Evolutionary conservation across 2,113 vertebrate genomes (phyloP), one percentile per base, ranked within the genome.

Genomic region (Chloebia gouldiae): DNA sequence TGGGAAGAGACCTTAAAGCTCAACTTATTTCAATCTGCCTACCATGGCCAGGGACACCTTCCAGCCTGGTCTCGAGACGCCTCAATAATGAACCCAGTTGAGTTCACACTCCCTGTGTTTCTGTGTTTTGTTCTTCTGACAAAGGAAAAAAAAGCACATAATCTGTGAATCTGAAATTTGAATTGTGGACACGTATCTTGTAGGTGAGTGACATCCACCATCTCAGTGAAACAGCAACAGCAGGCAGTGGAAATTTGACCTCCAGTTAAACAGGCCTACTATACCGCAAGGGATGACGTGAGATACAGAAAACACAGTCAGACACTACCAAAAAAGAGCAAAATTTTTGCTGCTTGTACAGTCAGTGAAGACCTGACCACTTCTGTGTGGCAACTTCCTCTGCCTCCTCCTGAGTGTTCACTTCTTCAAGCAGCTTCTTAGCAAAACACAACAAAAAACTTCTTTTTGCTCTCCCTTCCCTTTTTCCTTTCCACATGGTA

Each of bases 401-500:
- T 56, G 22, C 35, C 17, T 72, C 42, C 27, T 25, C 35, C 22
- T 54, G 35, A 68, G 5, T 9, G 81, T 30, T 60, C 54, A 14
- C 30, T 42, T 15, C 28, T 76, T 14, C 33, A 35, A 53, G 51
- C 21, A 82, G 30, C 37, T 91, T 70, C 45, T 51, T 19, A 71
- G 81, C 24, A 79, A 73, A 91, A 86, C 0, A 3, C 54, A 89
- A 49, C 30, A 9, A 39, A n/a, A 56, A 84, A 31, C 23, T 51
- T 10, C 2, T 35, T 51, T n/a, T 23, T 1, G 0, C 27, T 30
- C 39, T 25, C 14, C 3, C 24, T 59, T 60, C 18, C 10, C 5
- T 42, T 30, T n/a, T 33, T 20, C 13, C 24, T 16, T 56, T 81
- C 21, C 9, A 19, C 19, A 10, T 20, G 10, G 31, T 31, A n/a